A percentile compares a stretch with the other conserved stretches of the same genome.
phyloP scores from a whole-genome alignment of 1,140 invertebrate genomes.

The Saccostrea echinata region DNA sequence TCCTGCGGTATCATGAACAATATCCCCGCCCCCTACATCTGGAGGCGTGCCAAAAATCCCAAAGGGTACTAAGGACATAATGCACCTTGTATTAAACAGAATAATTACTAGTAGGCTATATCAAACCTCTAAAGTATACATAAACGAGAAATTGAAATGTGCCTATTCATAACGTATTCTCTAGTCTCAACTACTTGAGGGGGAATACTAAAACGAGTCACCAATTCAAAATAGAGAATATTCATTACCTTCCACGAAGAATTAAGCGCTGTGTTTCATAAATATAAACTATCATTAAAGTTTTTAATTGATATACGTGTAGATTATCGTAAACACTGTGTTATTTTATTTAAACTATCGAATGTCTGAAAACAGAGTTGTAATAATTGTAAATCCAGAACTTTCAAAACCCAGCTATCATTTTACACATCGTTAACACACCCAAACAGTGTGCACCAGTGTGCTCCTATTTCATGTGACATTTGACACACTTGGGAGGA shows the following conservation, averaged over 20 bases:
- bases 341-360: neutral
- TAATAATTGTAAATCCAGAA: conserved; percentile 1
- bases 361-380: neutral
- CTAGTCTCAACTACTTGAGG: too few species aligned
- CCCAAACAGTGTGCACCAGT: conserved; percentile 12
- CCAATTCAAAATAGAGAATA: too few species aligned
- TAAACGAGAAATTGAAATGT: neutral
- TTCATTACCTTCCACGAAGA: too few species aligned
- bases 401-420: neutral
- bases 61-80: neutral
- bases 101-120: neutral
- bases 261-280: neutral
- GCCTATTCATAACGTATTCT: too few species aligned
- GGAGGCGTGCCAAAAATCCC: neutral
- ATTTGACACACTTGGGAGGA: neutral
- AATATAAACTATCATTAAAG: neutral
- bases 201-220: too few species aligned
- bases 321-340: neutral
- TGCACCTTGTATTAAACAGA: neutral
- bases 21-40: neutral
- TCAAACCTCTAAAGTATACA: neutral
- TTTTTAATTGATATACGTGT: neutral
- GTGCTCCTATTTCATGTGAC: neutral
- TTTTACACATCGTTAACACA: conserved; percentile 7
- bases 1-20: neutral